These are phyloP conservation scores for Rhynchopsitta pachyrhyncha DNA, from an alignment of 2,113 vertebrate genomes.

Conservation along the genomic window DNA sequence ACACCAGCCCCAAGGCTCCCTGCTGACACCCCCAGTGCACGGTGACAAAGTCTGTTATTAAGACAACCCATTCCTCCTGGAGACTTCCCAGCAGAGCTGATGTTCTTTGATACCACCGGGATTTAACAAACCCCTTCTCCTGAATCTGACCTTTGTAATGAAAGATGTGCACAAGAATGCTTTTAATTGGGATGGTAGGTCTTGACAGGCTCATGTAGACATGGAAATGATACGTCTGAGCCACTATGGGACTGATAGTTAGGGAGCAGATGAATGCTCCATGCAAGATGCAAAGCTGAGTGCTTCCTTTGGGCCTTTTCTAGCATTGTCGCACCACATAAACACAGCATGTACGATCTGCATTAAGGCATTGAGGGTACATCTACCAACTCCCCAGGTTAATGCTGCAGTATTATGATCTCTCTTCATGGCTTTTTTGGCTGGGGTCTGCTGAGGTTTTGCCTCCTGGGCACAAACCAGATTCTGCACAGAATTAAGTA, in stretches of 20 bases:
- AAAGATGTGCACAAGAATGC: not conserved
- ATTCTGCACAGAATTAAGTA: not conserved
- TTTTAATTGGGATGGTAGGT: not conserved
- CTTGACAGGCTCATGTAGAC: not conserved
- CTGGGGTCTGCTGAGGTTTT: not conserved
- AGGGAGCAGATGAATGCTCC: not conserved
- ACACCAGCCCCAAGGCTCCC: not conserved
- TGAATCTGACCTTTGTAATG: not conserved
- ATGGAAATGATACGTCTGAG: conserved; percentile 45
- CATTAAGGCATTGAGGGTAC: not conserved
- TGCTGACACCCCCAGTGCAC: not conserved
- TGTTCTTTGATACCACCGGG: not conserved
- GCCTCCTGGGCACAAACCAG: not conserved
- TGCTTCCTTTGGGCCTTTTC: not conserved
- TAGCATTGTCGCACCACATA: accelerated
- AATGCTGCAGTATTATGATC: not conserved
- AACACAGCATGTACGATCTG: not conserved
- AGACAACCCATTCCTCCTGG: not conserved
- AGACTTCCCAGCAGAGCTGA: not conserved
- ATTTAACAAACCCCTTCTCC: not conserved
- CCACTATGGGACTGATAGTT: not conserved
- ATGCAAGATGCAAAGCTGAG: not conserved
- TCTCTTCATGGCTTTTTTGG: not conserved
- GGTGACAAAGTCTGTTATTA: not conserved
- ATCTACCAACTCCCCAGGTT: not conserved